Evolutionary conservation across 2,888 invertebrate genomes (phyloP).

Genomic region (Agrypnus murinus): DNA sequence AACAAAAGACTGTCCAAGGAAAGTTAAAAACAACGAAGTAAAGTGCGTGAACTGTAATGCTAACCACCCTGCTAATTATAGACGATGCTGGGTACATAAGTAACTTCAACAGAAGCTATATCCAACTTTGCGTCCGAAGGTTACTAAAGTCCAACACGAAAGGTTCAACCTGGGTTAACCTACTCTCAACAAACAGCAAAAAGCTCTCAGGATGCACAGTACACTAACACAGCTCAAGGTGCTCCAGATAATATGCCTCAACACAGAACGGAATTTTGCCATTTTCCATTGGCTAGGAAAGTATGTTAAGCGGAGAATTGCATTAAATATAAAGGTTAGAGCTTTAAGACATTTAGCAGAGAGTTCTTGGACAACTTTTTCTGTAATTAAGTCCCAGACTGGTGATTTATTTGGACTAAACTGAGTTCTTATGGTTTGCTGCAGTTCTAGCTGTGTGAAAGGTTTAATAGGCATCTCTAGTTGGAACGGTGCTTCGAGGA

Average conservation of each 20-base stretch:
- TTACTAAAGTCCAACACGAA: too few species aligned
- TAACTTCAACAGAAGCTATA: slow-evolving; percentile 14
- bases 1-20: slow-evolving; percentile 12
- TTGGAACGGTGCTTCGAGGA: slow-evolving; percentile 9
- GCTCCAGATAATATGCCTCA: too few species aligned
- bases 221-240: too few species aligned
- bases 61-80: slow-evolving; percentile 32
- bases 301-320: slow-evolving; percentile 1
- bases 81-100: slow-evolving; percentile 16
- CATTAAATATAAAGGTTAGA: slow-evolving; percentile 15
- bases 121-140: too few species aligned
- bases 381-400: slow-evolving; percentile 27
- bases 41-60: slow-evolving; percentile 39
- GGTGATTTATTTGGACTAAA: slow-evolving; percentile 3
- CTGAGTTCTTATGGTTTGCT: slow-evolving; percentile 7
- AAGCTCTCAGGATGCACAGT: too few species aligned
- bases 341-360: slow-evolving; percentile 14
- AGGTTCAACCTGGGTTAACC: too few species aligned
- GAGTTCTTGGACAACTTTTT: slow-evolving; percentile 5
- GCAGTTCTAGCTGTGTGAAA: too few species aligned
- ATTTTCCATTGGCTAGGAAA: slow-evolving; percentile 18
- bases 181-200: too few species aligned
- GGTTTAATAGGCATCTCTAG: too few species aligned
- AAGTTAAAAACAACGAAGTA: slow-evolving; percentile 14
- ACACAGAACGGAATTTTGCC: too few species aligned